Evolutionary conservation across 1,140 invertebrate species (phyloP), one percentile per base, ranked within the genome.

Genomic region (Metaphire vulgaris): DNA sequence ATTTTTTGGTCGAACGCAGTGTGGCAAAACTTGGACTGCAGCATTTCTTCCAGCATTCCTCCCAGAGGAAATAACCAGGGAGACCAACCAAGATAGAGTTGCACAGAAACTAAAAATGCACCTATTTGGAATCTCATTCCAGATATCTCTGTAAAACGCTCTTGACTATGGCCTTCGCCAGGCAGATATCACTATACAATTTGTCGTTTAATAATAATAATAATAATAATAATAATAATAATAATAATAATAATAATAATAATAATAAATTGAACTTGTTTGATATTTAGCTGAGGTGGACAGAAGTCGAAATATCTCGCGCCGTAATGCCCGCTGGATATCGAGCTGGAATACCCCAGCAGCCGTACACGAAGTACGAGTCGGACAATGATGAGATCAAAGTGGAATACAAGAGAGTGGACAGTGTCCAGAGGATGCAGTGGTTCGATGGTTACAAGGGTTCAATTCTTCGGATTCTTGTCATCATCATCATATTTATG

Each of bases 321-420:
- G n/a, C n/a, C n/a, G n/a, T n/a, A 21, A 56, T 56, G 41, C 41
- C 41, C 6, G 67, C 67, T 28, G 67, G 67, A 28, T 69, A 69
- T 31, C 67, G 67, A 31, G 67, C 67, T 12, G 67, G 67, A 26
- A 31, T 69, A 12, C 67, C 67, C 2, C 67, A 69, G 30, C 67
- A 69, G 30, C 67, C 67, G n/a, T 69, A 69, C 31, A 69, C 67
- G 6, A 69, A 69, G 30, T 69, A 31, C 14, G 67, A 69, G 30
- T 69, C 67, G n/a, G 67, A 69, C 67, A 69, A 69, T 14, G 67
- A 69, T 12, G 67, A 69, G n/a, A 69, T 69, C 31, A 31, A 69
- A 26, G 67, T 69, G 67, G 67, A 69, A 14, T 69, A 69, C 67
- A 69, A 69, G 30, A 26, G 30, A 69, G 30, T 69, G 2, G 67